Evolutionary conservation across 2,797 vertebrate species (phyloP).

Genomic region (Helarctos malayanus): DNA sequence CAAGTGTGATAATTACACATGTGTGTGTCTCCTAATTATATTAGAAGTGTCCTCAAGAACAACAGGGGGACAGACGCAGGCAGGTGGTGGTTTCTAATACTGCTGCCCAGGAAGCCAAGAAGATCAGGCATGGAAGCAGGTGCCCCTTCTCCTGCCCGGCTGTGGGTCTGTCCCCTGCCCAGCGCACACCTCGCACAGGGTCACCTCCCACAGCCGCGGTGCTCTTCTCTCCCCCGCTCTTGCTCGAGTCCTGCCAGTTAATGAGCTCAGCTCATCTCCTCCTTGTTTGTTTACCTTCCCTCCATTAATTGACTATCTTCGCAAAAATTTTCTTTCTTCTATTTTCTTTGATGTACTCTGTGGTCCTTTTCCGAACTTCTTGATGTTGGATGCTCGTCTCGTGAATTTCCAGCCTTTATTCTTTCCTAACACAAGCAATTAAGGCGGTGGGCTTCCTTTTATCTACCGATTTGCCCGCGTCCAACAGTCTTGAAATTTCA

Average conservation of each 20-base stretch:
- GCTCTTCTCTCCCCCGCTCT: no score
- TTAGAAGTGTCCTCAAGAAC: background rate
- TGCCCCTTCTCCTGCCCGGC: background rate
- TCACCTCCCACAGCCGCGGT: background rate
- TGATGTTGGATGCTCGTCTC: background rate
- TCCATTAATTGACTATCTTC: background rate
- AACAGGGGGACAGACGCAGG: background rate
- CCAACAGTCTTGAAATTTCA: background rate
- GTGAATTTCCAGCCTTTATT: background rate
- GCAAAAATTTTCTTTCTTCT: background rate
- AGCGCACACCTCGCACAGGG: background rate
- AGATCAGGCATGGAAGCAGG: fast-evolving
- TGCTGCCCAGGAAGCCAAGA: background rate
- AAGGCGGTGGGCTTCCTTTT: background rate
- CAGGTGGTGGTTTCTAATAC: background rate
- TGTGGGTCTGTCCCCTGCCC: no score
- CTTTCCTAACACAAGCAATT: background rate
- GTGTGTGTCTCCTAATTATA: background rate
- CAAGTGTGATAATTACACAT: background rate
- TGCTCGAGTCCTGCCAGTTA: background rate
- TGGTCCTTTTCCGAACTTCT: background rate
- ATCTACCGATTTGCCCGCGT: background rate
- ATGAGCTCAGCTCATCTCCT: background rate
- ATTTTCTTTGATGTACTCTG: background rate
- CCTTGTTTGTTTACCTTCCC: background rate